These are phyloP conservation scores for Cataglyphis livida DNA, from an alignment of 2,888 invertebrate species.

Conservation along the genomic window DNA sequence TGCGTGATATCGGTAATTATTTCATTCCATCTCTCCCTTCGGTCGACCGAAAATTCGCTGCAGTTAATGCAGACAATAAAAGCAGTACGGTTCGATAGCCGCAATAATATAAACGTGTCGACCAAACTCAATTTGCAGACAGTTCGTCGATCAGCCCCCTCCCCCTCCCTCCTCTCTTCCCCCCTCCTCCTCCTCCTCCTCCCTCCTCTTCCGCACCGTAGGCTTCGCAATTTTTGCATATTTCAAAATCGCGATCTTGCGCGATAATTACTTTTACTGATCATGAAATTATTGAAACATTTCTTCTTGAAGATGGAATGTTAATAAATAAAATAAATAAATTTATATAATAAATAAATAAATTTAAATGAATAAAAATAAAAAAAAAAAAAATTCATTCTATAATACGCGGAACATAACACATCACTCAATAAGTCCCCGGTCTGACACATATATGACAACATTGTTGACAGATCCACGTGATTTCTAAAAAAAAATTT, in stretches of 20 bases:
- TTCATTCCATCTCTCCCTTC: constrained; percentile 42
- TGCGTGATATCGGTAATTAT: constrained; percentile 54
- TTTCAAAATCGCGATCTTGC: constrained; percentile 2
- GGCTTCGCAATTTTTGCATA: constrained; percentile 38
- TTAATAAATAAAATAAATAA: background rate
- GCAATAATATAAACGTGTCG: constrained; percentile 51
- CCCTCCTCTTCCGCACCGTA: background rate
- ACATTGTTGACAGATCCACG: too few relatives aligned
- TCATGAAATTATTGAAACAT: background rate
- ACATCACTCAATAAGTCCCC: too few relatives aligned
- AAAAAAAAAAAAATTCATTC: background rate
- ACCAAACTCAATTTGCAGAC: constrained; percentile 38
- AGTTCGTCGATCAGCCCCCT: constrained; percentile 42
- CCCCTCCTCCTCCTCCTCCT: too few relatives aligned
- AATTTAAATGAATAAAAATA: background rate
- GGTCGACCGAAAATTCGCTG: constrained; percentile 42
- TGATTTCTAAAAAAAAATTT: too few relatives aligned
- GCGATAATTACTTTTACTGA: constrained; percentile 13
- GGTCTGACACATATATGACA: too few relatives aligned
- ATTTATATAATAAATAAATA: background rate
- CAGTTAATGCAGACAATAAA: constrained; percentile 44
- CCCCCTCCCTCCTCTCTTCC: too few relatives aligned
- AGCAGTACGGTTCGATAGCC: constrained; percentile 23
- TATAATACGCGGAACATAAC: background rate
- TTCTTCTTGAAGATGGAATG: too few relatives aligned